Base-by-base conservation (phyloP, 1,140 invertebrate species). In the Sminthurinus signatus region DNA sequence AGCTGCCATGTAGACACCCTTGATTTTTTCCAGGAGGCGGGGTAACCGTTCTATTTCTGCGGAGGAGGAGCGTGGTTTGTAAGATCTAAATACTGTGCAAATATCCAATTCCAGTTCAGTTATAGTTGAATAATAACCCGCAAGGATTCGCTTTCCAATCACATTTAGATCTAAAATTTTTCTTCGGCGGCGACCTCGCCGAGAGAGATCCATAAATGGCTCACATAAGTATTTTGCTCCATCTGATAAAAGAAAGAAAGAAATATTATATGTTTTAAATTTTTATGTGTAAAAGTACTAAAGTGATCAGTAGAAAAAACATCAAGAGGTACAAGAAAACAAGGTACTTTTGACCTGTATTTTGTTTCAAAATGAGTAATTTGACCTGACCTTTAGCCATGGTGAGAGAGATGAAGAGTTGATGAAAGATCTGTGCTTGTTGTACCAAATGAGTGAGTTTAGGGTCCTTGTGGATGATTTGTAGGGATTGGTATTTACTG, bases 91-190 rank as follows among this genome's bases (percentile, higher is more conserved):
- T 19, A 69, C 60, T 12, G 43, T 28, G 44, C 82, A 84, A 77
- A 96, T 85, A 73, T 95, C 91, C 1, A 81, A 79, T 76, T 95
- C 91, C 75, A 93, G 93, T 64, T 84, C 81, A 57, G 86, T 84
- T 0, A 89, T 82, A 3, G 81, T 84, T 69, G 85, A 85, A 73
- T 95, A 96, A 42, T 84, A 81, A 0, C 89, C 90, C 21, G 84
- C 85, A 2, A 86, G 83, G 32, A 96, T 90, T 72, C 87, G 88
- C 28, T 84, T 82, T 66, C 91, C 86, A 55, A 96, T 87, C 0
- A 82, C 84, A 21, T 79, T 81, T 12, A 96, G 79, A 75, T 94
- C 91, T 43, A 88, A 84, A 0, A 87, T 85, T 42, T 88, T 83
- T 77, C 90, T 86, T 46, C 83, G 81, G 2, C 82, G 83, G 69